Conservation (phyloP, 2,113 vertebrate species). For the Psophia crepitans region DNA sequence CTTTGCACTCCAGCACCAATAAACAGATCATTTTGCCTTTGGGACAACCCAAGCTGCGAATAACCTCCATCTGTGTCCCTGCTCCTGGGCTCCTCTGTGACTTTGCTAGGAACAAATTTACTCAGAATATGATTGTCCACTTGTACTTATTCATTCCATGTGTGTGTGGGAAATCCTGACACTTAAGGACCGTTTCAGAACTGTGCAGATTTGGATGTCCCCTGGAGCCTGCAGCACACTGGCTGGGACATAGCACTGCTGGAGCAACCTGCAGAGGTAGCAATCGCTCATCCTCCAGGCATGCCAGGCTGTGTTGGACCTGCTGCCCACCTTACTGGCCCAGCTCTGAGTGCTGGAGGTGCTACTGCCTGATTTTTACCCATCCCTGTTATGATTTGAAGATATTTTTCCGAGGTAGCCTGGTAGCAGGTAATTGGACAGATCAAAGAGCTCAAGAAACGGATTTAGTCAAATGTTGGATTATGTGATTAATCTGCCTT, state of each 20-base stretch:
- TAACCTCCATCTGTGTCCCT: not conserved
- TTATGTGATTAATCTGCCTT: constrained; percentile 20
- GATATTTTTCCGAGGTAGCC: not conserved
- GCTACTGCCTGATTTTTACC: not conserved
- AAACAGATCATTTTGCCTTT: not conserved
- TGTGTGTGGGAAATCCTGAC: not conserved
- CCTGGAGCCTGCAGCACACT: not conserved
- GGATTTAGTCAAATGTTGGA: not conserved
- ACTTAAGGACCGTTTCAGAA: not conserved
- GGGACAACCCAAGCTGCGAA: not conserved
- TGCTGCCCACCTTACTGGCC: not conserved
- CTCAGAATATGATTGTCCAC: not conserved
- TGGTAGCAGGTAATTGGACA: not conserved
- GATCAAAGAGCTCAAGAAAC: not conserved
- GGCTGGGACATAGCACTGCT: not conserved
- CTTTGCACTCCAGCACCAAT: not conserved
- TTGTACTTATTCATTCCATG: not conserved
- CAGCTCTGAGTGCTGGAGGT: not conserved
- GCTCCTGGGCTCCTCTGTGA: not conserved
- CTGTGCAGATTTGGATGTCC: not conserved
- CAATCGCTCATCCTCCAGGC: not conserved
- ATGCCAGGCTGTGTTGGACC: not conserved
- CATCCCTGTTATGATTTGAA: not conserved
- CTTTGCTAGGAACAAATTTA: not conserved
- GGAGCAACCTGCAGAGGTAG: not conserved